Base-by-base conservation (phyloP, 1,140 invertebrate species). In the Hylaeus volcanicus region DNA sequence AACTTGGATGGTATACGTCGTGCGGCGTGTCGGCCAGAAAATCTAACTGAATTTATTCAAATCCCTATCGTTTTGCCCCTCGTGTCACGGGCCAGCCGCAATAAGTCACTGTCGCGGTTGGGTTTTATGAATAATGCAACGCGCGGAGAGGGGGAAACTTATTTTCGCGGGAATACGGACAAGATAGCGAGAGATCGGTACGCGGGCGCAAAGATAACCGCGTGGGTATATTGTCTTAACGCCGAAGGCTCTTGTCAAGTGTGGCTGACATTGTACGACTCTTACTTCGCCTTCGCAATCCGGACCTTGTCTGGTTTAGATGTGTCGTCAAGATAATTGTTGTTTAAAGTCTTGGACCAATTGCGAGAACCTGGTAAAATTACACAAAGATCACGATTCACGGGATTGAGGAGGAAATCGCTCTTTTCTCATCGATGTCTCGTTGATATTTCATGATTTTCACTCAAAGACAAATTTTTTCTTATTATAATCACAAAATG, bases 21-120 rank as follows among this genome's bases (percentile, higher is more conserved):
- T 61, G 63, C 60, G 58, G 51, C 60, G 74, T 26, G 26, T 45
- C 43, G 73, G 26, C 15, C 61, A 48, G 61, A 61, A 81, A 83
- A 76, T 83, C 84, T 82, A 80, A 88, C 86, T 68, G 84, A 87
- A 87, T 88, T 88, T 88, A 89, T 89, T 89, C 88, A 88, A 88
- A 88, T 89, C 82, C 88, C 83, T 84, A 81, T 88, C 79, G 87
- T 85, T 88, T 77, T 58, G 73, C 65, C 77, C 71, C 77, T 84
- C 69, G 51, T 74, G 76, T 58, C 72, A 48, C 63, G 76, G 70
- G 72, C 48, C 69, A 70, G 39, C 60, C 64, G 86, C 86, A 82
- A 88, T 89, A 89, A 88, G 86, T 88, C 88, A 88, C 68, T 75
- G 81, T 77, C 79, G 68, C 64, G 68, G 79, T 81, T 79, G 48